Base-by-base conservation (phyloP, 2,888 invertebrate genomes). In the Thyatira batis region DNA sequence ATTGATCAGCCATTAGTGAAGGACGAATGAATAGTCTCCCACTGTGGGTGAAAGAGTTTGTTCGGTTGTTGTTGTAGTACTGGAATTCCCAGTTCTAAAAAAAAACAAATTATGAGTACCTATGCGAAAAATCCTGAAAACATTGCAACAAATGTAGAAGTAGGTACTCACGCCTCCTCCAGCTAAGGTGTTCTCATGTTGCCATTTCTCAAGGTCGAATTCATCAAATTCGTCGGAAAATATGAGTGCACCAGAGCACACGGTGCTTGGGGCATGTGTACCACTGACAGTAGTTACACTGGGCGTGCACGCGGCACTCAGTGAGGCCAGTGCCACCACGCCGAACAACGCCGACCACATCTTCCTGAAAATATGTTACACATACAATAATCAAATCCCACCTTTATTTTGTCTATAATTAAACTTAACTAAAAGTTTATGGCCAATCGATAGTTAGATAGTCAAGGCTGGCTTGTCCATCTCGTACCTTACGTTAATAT, bases 41-140 rank as follows among this genome's bases (percentile, higher is more conserved):
- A 66, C 92, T 84, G 63, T 91, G 83, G 0, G 89, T 84, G 78
- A 92, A 95, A 49, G 94, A 94, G 82, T 95, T 95, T 0, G 93
- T 86, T 23, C 95, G 90, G 76, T 95, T 95, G 85, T 95, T 95
- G 65, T 81, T 92, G 78, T 95, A 95, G 84, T 94, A 94, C 80
- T 95, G 94, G 80, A 95, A 95, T 77, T 95, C 95, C 94, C 94
- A 94, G 78, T 95, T 95, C 94, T 94, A 74, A 28, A 80, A 84
- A 60, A 57, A 57, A 52, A 17, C 17, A 0, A 45, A 13, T 39
- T 20, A 1, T 20, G 23, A 4, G 13, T 43, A n/a, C 50, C 1
- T 11, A 8, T n/a, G 13, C 2, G 8, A 20, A 45, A 46, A 45
- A 21, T 46, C 25, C 3, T 25, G 46, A 6, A n/a, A 25, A 46